Conservation (phyloP, 2,797 vertebrate species). For the Eidolon dupreanum region DNA sequence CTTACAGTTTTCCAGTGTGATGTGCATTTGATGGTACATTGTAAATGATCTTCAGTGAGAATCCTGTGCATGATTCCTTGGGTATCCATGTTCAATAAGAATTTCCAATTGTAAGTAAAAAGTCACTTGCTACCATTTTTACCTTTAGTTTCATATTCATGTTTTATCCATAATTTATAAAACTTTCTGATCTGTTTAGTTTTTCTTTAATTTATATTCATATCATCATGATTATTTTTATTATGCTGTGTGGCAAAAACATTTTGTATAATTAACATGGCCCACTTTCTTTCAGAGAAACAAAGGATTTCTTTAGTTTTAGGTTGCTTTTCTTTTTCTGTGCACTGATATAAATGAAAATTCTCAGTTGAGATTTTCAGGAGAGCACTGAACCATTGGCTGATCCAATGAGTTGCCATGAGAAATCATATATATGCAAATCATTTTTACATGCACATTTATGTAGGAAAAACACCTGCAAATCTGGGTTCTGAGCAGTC, state of each 20-base stretch:
- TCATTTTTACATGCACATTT: conserved; percentile 59
- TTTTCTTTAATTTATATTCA: conserved; percentile 24
- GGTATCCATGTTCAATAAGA: not conserved
- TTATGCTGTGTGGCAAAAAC: not conserved
- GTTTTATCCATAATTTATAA: not conserved
- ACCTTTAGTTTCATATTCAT: not conserved
- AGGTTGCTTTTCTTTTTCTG: not conserved
- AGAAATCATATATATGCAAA: conserved; percentile 67
- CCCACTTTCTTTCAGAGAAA: not conserved
- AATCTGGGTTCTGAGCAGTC: conserved; percentile 50
- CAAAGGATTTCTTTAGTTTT: not conserved
- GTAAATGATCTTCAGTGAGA: not conserved
- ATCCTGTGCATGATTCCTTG: not conserved
- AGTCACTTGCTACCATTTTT: not conserved
- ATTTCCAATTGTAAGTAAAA: not conserved
- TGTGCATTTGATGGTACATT: not conserved
- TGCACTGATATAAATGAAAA: conserved; percentile 27
- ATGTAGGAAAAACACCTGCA: conserved; percentile 69
- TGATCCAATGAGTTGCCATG: conserved; percentile 60
- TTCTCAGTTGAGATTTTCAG: not conserved
- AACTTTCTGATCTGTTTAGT: not conserved
- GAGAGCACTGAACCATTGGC: conserved; percentile 35
- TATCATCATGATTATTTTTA: not conserved
- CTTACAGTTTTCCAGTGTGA: not conserved
- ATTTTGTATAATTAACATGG: not conserved